A percentile compares a stretch with the other conserved stretches of the same genome.
These are phyloP conservation scores for Cottoperca gobio DNA, from an alignment of 2,797 vertebrate genomes.

Conservation along the genomic window DNA sequence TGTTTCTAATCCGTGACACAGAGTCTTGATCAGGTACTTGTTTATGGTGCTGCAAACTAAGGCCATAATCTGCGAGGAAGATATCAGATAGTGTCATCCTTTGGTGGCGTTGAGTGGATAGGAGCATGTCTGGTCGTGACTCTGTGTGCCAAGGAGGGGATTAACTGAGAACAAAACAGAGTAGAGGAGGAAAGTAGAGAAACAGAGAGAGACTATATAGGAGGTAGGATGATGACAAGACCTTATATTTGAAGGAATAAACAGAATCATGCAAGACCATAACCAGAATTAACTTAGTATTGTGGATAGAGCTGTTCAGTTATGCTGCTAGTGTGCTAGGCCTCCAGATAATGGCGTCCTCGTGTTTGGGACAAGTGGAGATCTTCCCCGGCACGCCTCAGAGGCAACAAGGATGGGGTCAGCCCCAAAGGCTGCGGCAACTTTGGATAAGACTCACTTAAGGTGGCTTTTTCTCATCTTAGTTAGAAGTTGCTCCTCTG, in stretches of 20 bases:
- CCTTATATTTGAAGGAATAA: conserved; percentile 19
- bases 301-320: conserved; percentile 1
- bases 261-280: conserved; percentile 4
- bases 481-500: too few species aligned
- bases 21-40: conserved; percentile 80
- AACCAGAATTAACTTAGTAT: background rate
- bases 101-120: conserved; percentile 65
- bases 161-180: conserved; percentile 66
- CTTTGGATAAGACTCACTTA: too few species aligned
- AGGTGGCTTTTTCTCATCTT: too few species aligned
- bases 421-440: too few species aligned
- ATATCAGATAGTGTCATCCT: conserved; percentile 67
- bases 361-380: too few species aligned
- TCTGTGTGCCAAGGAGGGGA: conserved; percentile 73
- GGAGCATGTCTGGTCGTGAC: conserved; percentile 79
- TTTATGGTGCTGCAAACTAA: conserved; percentile 76
- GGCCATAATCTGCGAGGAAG: conserved; percentile 73
- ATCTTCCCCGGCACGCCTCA: too few species aligned
- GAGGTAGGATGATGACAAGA: conserved; percentile 30
- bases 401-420: too few species aligned
- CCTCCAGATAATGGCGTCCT: too few species aligned
- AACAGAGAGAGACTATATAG: conserved; percentile 31
- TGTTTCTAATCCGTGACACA: conserved; percentile 79
- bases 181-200: conserved; percentile 40
- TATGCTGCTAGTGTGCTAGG: background rate